Evolutionary conservation across 1,140 invertebrate genomes (phyloP).

Genomic region (Calliopsis andreniformis): DNA sequence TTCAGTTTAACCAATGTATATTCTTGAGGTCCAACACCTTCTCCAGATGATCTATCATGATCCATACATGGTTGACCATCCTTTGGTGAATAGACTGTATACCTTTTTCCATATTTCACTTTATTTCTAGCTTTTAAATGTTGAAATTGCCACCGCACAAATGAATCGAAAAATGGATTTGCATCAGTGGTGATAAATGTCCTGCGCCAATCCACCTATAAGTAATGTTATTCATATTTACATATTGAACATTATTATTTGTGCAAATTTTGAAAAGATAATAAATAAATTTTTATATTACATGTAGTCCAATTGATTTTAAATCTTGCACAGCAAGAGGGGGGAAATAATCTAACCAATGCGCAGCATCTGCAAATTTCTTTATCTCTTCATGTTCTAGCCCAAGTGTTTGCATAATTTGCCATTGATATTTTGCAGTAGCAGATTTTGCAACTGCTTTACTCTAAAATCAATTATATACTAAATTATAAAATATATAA

Average conservation of each 20-base stretch:
- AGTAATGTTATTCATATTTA: too few relatives aligned
- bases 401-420: conserved; percentile 98
- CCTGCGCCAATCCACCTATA: conserved; percentile 97
- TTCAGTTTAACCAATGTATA: conserved; percentile 99
- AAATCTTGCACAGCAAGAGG: conserved; percentile 93
- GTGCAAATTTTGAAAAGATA: too few relatives aligned
- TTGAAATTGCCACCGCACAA: conserved; percentile 98
- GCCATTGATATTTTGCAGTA: conserved; percentile 97
- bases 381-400: conserved; percentile 95
- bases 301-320: conserved; percentile 93
- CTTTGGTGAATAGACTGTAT: conserved; percentile 98
- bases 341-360: conserved; percentile 99
- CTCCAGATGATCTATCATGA: conserved; percentile 97
- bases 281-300: conserved; percentile 80
- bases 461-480: conserved; percentile 83
- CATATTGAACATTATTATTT: too few relatives aligned
- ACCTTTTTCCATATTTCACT: conserved; percentile 98
- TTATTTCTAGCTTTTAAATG: conserved; percentile 94
- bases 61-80: conserved; percentile 99
- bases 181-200: conserved; percentile 99
- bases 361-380: conserved; percentile 93
- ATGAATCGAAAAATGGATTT: conserved; percentile 99
- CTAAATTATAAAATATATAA: conserved; percentile 17
- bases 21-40: conserved; percentile 98
- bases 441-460: conserved; percentile 98